These are phyloP conservation scores for Pterocles gutturalis DNA, from an alignment of 2,113 vertebrate species.

Conservation along the genomic window DNA sequence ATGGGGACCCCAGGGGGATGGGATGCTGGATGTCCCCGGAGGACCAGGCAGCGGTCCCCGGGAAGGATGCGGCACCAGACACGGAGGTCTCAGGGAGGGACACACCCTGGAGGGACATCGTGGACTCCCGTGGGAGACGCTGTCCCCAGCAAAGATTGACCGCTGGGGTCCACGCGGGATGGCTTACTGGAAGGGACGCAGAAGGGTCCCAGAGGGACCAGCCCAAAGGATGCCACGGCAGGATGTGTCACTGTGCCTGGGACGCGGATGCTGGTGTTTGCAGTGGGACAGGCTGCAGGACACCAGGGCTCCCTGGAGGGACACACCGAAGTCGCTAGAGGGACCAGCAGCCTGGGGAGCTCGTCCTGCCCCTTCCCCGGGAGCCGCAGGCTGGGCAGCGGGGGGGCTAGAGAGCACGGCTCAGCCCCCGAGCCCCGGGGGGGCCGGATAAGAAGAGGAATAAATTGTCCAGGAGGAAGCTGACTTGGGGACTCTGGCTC, in stretches of 20 bases:
- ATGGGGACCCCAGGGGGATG: no score
- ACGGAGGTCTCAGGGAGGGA: neutral
- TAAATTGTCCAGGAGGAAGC: neutral
- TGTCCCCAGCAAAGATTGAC: no score
- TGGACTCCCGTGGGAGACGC: rapidly evolving
- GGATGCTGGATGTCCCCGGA: neutral
- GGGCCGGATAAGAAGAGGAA: neutral
- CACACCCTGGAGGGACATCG: rapidly evolving
- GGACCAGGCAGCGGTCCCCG: neutral
- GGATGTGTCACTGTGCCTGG: neutral
- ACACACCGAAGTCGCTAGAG: neutral
- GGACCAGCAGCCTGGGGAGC: neutral
- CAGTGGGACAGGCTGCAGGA: neutral
- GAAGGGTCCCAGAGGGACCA: rapidly evolving
- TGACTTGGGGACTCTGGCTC: neutral
- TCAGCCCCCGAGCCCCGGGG: neutral
- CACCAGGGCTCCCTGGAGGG: neutral
- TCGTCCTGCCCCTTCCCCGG: neutral
- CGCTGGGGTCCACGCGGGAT: rapidly evolving
- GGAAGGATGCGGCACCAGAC: no score
- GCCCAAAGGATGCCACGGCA: rapidly evolving
- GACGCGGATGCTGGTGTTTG: neutral
- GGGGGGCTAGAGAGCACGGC: neutral
- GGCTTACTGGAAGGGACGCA: rapidly evolving
- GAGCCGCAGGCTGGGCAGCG: neutral